Evolutionary conservation across 2,797 vertebrate genomes (phyloP), one percentile per base, ranked within the genome.

Genomic region (Macropus fuliginosus): DNA sequence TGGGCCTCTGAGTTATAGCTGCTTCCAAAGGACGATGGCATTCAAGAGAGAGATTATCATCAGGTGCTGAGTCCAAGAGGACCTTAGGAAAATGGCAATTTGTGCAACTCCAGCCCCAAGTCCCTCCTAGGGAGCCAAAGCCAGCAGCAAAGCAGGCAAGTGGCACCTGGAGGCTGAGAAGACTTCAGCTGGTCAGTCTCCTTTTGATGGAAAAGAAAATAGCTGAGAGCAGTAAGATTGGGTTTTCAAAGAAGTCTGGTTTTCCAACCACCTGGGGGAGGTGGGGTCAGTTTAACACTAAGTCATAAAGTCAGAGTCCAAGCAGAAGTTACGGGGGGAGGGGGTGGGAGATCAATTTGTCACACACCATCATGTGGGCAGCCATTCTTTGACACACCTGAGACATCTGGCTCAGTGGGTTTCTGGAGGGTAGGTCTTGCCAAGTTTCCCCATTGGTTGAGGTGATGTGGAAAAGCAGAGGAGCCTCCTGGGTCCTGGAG

Each of bases 131-230:
- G 31, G 2, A 46, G 27, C 50, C 16, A 1, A 12, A 24, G 74
- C 40, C 40, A 50, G 66, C 9, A 27, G 40, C 74, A 87, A 87
- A 50, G 40, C 40, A 87, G 74, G 21, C 74, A 50, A 1, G 8
- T 81, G 16, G 4, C 52, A 66, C 10, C 55, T 54, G 55, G 34
- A 93, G 94, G 52, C 21, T 3, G n/a, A 92, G 59, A 10, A 21
- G 54, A 56, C 27, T 4, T 34, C 66, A 74, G 56, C 91, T 93
- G 92, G 54, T 66, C 92, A 90, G n/a, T 91, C 62, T 91, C 93
- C 81, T 57, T 81, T 14, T 90, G 52, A 54, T 90, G 5, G 55
- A 74, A 93, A 95, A 74, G 34, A 34, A 62, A 34, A 91, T 34
- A 94, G 59, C 74, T 92, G 56, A 94, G 46, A 87, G 90, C 10